Percentiles rank a stretch among this genome's conserved stretches.
phyloP scores from a whole-genome alignment of 2,797 vertebrate species.

The Pteronotus mesoamericanus region DNA sequence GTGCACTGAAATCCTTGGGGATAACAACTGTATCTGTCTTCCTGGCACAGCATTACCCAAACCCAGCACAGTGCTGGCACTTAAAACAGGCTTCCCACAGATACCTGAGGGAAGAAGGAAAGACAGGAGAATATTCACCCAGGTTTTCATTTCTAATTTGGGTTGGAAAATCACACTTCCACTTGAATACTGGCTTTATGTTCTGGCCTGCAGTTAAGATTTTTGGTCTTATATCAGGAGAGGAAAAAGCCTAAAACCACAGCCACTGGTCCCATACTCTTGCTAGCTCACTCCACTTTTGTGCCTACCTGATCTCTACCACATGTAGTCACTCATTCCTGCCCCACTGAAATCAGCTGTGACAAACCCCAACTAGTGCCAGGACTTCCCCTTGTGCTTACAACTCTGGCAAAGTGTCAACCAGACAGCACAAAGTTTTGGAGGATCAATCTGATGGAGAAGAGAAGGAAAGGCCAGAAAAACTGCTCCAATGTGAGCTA shows the following conservation, averaged over 20 bases:
- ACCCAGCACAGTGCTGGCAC: background rate
- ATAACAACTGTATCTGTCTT: background rate
- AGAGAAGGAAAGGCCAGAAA: background rate
- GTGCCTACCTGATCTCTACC: background rate
- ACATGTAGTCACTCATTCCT: background rate
- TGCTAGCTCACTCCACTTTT: background rate
- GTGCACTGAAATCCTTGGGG: background rate
- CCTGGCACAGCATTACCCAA: background rate
- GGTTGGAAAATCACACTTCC: background rate
- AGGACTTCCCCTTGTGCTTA: background rate
- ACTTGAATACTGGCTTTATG: background rate
- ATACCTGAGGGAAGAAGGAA: background rate
- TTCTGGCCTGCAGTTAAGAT: background rate
- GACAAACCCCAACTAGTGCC: background rate
- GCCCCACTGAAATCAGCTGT: background rate
- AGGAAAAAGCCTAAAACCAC: background rate
- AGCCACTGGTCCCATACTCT: background rate
- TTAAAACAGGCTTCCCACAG: background rate
- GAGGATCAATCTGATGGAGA: background rate
- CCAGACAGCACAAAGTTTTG: background rate
- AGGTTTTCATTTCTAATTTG: background rate
- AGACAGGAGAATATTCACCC: background rate
- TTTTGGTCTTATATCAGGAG: background rate
- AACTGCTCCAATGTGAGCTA: background rate
- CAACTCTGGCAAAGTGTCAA: slow-evolving; percentile 3